These are phyloP conservation scores for Cantharis rufa DNA, from an alignment of 2,888 invertebrate genomes.

Conservation along the genomic window DNA sequence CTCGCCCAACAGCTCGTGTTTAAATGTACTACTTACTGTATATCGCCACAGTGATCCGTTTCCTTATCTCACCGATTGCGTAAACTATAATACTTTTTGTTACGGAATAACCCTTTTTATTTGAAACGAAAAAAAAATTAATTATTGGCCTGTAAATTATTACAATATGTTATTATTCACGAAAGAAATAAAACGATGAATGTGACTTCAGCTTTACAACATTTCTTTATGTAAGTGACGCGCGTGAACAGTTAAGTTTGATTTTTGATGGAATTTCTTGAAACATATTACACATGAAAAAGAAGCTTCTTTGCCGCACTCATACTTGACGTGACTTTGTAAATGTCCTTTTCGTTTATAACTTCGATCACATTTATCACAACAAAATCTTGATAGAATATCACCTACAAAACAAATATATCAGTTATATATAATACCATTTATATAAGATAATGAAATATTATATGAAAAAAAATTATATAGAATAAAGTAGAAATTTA, in stretches of 20 bases:
- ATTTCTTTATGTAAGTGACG: background rate
- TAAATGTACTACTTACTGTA: too few species aligned
- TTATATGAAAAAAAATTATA: too few species aligned
- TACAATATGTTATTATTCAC: background rate
- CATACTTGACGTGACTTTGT: conserved; percentile 28
- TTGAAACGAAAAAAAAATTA: too few species aligned
- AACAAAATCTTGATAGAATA: background rate
- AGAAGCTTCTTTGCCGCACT: conserved; percentile 45
- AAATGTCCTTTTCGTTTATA: conserved; percentile 14
- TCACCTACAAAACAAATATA: background rate
- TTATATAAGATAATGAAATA: background rate
- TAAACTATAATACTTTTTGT: too few species aligned
- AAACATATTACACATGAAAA: conserved; percentile 26
- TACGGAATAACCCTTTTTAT: too few species aligned
- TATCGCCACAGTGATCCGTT: too few species aligned
- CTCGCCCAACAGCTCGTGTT: too few species aligned
- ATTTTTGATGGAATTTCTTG: conserved; percentile 29
- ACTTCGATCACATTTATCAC: background rate
- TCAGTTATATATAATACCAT: background rate
- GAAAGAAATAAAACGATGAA: background rate
- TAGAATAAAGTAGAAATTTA: too few species aligned
- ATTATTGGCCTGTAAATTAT: too few species aligned
- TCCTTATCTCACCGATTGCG: too few species aligned
- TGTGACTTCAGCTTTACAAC: background rate
- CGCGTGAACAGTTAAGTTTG: conserved; percentile 28